These are phyloP conservation scores for Lepus timidus DNA, from an alignment of 2,113 vertebrate genomes.

Conservation along the genomic window DNA sequence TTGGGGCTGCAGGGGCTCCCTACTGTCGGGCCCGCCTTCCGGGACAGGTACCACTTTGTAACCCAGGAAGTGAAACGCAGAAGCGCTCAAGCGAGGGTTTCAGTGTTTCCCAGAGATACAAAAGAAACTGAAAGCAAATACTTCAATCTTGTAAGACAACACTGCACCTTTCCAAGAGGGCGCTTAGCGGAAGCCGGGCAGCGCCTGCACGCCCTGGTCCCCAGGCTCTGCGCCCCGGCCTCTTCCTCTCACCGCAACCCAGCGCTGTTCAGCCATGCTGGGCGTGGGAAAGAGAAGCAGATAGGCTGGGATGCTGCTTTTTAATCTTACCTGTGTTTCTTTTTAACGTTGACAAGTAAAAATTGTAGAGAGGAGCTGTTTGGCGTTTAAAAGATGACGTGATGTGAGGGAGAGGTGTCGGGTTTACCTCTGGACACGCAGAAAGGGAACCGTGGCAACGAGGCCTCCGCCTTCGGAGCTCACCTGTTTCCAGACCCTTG, in stretches of 20 bases:
- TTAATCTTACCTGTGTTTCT: background rate
- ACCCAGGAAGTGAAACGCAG: background rate
- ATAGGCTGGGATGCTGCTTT: no score
- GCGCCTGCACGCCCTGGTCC: background rate
- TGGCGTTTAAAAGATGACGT: background rate
- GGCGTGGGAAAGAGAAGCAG: no score
- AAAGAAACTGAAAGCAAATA: constrained; percentile 20
- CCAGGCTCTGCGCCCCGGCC: background rate
- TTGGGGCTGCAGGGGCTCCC: background rate
- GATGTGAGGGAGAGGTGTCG: background rate
- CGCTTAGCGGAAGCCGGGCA: background rate
- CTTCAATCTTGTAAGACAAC: background rate
- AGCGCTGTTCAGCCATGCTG: no score
- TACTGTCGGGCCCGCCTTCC: background rate
- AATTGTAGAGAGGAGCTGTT: background rate
- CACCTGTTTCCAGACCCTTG: background rate
- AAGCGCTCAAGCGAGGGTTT: background rate
- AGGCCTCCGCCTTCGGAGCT: no score
- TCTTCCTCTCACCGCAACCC: no score
- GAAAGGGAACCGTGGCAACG: no score
- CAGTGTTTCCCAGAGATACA: background rate
- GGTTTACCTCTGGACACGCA: no score
- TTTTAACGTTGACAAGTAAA: background rate
- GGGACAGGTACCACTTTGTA: background rate
- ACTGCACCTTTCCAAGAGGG: no score